Evolutionary conservation across 2,888 invertebrate genomes (phyloP), one percentile per base, ranked within the genome.

Genomic region (Dasysyrphus tricinctus): DNA sequence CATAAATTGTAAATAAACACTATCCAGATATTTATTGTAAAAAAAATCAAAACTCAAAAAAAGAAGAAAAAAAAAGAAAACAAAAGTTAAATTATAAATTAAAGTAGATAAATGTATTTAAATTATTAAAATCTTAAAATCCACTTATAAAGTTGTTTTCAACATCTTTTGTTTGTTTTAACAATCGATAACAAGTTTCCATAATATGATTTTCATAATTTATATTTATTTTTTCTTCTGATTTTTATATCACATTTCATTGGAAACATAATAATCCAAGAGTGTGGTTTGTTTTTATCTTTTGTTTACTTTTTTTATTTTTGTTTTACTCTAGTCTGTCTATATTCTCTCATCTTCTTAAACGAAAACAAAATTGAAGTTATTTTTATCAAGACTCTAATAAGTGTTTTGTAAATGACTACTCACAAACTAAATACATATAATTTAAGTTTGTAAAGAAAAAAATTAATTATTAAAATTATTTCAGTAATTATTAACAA

Each of bases 331-430:
- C 75, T 86, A 82, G 47, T 79, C 70, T 54, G 84, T 85, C 81
- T 85, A 81, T 85, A 80, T 81, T 86, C 78, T 82, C 82, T 82
- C 86, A 86, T 86, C 86, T 86, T 79, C 86, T 86, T 82, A 86
- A 86, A 86, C 86, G 86, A 86, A 86, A 86, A 86, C 78, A 79
- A 79, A 82, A 81, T 77, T 61, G 6, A 69, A 59, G 65, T 82
- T 81, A 47, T 75, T 76, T 80, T 72, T 72, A 80, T 76, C 84
- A 84, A 84, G 69, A 39, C 34, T 49, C 67, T 34, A 34, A 65
- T 34, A 47, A 74, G 34, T 79, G 49, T 70, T 2, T 16, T 34
- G 39, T 65, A 51, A 34, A 54, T 75, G 34, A 47, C 34, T 80
- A 54, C 42, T 61, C 37, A 61, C 39, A 61, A 61, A 61, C 61